Percentiles rank a stretch among this genome's conserved stretches.
These are phyloP conservation scores for Oreortyx pictus DNA, from an alignment of 2,797 vertebrate species.

Conservation along the genomic window DNA sequence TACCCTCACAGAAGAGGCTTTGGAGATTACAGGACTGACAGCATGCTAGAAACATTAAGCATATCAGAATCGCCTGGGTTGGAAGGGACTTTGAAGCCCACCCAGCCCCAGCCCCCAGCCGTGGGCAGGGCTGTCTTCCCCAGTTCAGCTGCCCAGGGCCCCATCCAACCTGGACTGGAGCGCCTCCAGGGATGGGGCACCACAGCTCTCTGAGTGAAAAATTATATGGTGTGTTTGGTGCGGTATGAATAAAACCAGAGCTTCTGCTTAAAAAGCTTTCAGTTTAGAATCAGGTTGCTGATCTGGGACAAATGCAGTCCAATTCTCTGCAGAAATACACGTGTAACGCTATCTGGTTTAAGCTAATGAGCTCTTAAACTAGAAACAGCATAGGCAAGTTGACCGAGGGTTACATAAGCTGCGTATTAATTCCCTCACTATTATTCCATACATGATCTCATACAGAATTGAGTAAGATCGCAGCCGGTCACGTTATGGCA, in stretches of 20 bases:
- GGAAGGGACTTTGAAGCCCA: too few species aligned
- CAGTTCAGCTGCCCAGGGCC: too few species aligned
- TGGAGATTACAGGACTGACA: neutral
- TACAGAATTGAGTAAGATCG: neutral
- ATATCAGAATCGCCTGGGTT: too few species aligned
- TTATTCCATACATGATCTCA: neutral
- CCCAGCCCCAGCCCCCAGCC: too few species aligned
- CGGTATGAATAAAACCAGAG: neutral
- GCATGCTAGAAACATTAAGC: neutral
- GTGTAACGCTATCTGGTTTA: slow-evolving; percentile 10
- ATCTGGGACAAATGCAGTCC: neutral
- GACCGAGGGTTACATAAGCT: slow-evolving; percentile 26
- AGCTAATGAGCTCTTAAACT: slow-evolving; percentile 33
- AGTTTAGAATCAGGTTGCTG: neutral
- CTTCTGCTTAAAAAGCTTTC: neutral
- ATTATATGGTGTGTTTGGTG: neutral
- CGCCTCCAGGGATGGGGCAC: too few species aligned
- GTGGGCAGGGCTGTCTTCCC: too few species aligned
- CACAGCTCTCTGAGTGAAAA: too few species aligned
- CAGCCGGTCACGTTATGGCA: neutral
- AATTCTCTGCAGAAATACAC: neutral
- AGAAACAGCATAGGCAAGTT: neutral
- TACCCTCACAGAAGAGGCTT: neutral
- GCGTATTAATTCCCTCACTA: neutral
- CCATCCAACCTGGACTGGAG: too few species aligned